Evolutionary conservation across 2,888 invertebrate species (phyloP).

Genomic region (Acanthosepion pharaonis): DNA sequence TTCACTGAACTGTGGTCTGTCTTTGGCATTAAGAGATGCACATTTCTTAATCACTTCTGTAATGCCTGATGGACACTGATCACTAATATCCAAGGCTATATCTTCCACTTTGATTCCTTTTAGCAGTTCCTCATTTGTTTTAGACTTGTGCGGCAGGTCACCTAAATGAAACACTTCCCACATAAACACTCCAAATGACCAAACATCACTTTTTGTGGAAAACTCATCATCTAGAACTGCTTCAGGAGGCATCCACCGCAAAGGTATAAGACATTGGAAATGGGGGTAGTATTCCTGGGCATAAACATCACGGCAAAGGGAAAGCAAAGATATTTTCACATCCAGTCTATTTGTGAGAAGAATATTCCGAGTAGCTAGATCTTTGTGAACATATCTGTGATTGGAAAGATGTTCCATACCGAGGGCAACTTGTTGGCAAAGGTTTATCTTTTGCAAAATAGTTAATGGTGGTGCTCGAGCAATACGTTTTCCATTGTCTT

Average conservation of each 20-base stretch:
- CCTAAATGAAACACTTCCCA: constrained; percentile 92
- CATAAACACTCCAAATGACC: constrained; percentile 89
- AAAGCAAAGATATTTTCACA: constrained; percentile 86
- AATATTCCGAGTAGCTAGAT: constrained; percentile 93
- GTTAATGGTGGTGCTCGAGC: constrained; percentile 79
- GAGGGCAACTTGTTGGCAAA: constrained; percentile 82
- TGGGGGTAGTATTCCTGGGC: constrained; percentile 89
- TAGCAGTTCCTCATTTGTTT: constrained; percentile 84
- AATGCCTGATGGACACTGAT: constrained; percentile 69
- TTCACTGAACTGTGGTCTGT: constrained; percentile 75
- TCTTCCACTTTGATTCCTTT: constrained; percentile 63
- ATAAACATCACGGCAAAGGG: constrained; percentile 87
- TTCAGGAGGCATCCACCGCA: constrained; percentile 91
- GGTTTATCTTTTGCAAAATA: constrained; percentile 74
- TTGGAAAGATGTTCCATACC: constrained; percentile 87
- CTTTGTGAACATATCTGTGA: constrained; percentile 87
- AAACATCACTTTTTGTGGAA: constrained; percentile 93
- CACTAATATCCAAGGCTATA: constrained; percentile 61
- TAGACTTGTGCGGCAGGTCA: constrained; percentile 84
- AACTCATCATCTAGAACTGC: constrained; percentile 92
- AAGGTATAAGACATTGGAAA: constrained; percentile 81
- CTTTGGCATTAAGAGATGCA: constrained; percentile 71
- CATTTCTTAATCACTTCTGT: constrained; percentile 70
- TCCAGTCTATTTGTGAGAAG: constrained; percentile 85
- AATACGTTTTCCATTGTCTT: constrained; percentile 77